Evolutionary conservation across 1,140 invertebrate genomes (phyloP).

Genomic region (Drosophila nasuta): DNA sequence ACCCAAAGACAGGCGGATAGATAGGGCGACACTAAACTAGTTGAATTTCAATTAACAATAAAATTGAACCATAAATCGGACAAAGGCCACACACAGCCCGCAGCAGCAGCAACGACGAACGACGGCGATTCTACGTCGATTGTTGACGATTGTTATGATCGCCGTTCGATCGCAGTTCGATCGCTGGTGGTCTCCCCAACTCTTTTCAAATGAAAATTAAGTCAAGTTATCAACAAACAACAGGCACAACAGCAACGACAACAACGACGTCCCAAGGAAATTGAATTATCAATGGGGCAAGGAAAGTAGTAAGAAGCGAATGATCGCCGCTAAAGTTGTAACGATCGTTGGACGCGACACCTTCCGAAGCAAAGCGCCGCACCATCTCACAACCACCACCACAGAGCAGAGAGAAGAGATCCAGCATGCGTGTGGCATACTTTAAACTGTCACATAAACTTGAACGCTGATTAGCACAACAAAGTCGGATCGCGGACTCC

Average conservation of each 20-base stretch:
- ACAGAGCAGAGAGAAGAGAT: slow-evolving; percentile 6
- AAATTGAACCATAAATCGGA: slow-evolving; percentile 81
- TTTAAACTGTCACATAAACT: slow-evolving; percentile 83
- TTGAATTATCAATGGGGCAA: slow-evolving; percentile 77
- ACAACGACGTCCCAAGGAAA: slow-evolving; percentile 53
- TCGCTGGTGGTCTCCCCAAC: slow-evolving; percentile 64
- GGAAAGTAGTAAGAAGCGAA: slow-evolving; percentile 53
- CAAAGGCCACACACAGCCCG: slow-evolving; percentile 73
- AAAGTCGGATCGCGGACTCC: slow-evolving; percentile 61
- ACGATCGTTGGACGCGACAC: slow-evolving; percentile 70
- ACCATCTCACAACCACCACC: slow-evolving; percentile 20
- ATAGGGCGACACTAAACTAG: slow-evolving; percentile 70
- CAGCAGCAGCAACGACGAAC: slow-evolving; percentile 35
- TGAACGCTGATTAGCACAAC: slow-evolving; percentile 83
- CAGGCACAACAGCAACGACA: too few relatives aligned
- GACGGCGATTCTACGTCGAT: slow-evolving; percentile 9
- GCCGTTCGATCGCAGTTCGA: slow-evolving; percentile 43
- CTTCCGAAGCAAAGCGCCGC: slow-evolving; percentile 65
- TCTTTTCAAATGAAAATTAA: slow-evolving; percentile 64
- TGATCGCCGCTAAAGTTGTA: slow-evolving; percentile 44
- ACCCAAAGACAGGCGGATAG: slow-evolving; percentile 28
- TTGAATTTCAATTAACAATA: slow-evolving; percentile 84
- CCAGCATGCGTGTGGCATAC: slow-evolving; percentile 71
- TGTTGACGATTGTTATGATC: slow-evolving; percentile 77
- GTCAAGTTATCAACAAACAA: slow-evolving; percentile 60